Base-by-base conservation (phyloP, 2,888 invertebrate genomes). In the Dyspetes luteomarginatus region DNA sequence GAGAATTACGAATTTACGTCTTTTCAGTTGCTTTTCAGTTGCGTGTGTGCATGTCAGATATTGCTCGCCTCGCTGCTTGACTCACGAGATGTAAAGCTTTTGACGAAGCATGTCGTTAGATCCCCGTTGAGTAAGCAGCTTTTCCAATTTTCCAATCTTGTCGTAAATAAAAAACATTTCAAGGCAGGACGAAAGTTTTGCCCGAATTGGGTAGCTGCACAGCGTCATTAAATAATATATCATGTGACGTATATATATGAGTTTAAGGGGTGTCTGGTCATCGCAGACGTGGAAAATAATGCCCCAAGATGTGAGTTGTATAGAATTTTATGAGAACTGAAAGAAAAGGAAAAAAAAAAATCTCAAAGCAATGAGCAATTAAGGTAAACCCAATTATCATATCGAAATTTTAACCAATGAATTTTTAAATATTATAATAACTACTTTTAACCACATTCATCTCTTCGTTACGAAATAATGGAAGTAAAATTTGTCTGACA, bases 61-160 rank as follows among this genome's bases (percentile, higher is more conserved):
- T 28, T 65, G 45, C 19, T 65, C 19, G 17, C 19, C 19, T 30
- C 17, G 12, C n/a, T n/a, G n/a, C 30, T 58, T 19, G 48, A 36
- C 12, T 24, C 26, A 26, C 43, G 56, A 56, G n/a, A 48, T 26
- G 7, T 36, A 41, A 26, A 41, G 26, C 50, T 72, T 58, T 17
- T 17, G 7, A 41, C 43, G 52, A 78, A 78, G 62, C 22, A n/a
- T n/a, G 2, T 56, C 24, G 67, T 41, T 67, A 60, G 12, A n/a
- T n/a, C n/a, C n/a, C n/a, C n/a, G n/a, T n/a, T n/a, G 30, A 30
- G 4, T 24, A n/a, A 1, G 15, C 17, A 36, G 24, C 3, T 41
- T 3, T 9, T 9, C 48, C 28, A 12, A 4, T 45, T 67, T 50
- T n/a, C 9, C 4, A 74, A 48, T 45, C 17, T 26, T 30, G 43